Base-by-base conservation (phyloP, 2,888 invertebrate species). In the Acronicta aceris region DNA sequence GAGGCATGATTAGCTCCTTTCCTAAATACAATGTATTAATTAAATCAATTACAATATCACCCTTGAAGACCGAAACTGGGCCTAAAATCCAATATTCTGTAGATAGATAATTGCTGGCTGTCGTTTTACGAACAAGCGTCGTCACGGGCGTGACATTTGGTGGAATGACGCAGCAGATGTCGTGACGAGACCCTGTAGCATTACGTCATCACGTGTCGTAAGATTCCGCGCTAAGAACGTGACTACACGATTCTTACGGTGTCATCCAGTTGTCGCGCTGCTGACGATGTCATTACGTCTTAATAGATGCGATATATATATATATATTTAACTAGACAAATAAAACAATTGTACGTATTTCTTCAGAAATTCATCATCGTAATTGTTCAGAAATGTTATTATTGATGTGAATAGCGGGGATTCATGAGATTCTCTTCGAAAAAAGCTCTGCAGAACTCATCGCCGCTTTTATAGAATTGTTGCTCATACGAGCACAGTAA, bases 101-200 rank as follows among this genome's bases (percentile, higher is more conserved):
- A 58, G 48, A 75, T 75, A 68, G 50, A 75, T 75, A 71, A 64
- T 72, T 65, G 73, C 59, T 45, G 57, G 57, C 61, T 64, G 46
- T 64, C 64, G 57, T 49, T 38, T 36, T n/a, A 30, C 47, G 59
- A 78, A 72, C 59, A 63, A 66, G 76, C 76, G 60, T 52, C 60
- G 76, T 79, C 79, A 79, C 49, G 63, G 52, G 47, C 62, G 50
- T 76, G 70, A 79, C 74, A 79, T 76, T 76, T 73, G 58, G 66
- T 40, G 36, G 54, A 58, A 70, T 76, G 76, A 79, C 67, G 57
- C 58, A 63, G 79, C 76, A 73, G 46, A 52, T 72, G 62, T 62
- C 57, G 65, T 60, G 65, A 62, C 57, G 70, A 59, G 21, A 64
- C 59, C 65, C 52, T 51, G 49, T 55, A 54, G 69, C 50, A 55